Conservation (phyloP, 2,888 invertebrate genomes). For the Cephus runcator region DNA sequence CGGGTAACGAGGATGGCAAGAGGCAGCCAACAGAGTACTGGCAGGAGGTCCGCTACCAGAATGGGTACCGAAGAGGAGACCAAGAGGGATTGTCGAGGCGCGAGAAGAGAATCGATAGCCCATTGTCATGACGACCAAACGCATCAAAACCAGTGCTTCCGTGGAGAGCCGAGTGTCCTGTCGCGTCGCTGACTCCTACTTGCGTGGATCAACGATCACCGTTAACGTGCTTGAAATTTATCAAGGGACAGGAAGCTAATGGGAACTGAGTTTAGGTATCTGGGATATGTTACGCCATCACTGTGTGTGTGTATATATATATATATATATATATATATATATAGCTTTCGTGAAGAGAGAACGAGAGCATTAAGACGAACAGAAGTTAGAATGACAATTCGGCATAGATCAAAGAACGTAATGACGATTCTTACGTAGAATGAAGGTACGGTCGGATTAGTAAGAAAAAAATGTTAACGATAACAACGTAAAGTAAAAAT, state of each 20-base stretch:
- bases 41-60: neutral
- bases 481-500: neutral
- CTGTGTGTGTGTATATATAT: too few relatives aligned
- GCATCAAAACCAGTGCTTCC: neutral
- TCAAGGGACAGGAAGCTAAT: neutral
- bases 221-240: neutral
- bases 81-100: neutral
- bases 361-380: too few relatives aligned
- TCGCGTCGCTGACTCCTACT: neutral
- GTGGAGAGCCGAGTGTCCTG: neutral
- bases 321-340: too few relatives aligned
- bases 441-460: neutral
- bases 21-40: neutral
- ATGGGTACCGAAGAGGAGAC: neutral
- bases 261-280: neutral
- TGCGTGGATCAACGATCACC: neutral
- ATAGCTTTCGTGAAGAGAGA: too few relatives aligned
- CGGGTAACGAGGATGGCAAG: neutral
- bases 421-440: neutral
- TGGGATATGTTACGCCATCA: too few relatives aligned
- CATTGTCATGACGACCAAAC: constrained; percentile 3
- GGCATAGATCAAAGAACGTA: too few relatives aligned
- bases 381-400: too few relatives aligned
- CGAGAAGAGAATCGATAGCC: constrained; percentile 1
- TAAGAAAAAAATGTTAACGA: neutral